Evolutionary conservation across 2,797 vertebrate genomes (phyloP).

Genomic region (Fundulus diaphanus): DNA sequence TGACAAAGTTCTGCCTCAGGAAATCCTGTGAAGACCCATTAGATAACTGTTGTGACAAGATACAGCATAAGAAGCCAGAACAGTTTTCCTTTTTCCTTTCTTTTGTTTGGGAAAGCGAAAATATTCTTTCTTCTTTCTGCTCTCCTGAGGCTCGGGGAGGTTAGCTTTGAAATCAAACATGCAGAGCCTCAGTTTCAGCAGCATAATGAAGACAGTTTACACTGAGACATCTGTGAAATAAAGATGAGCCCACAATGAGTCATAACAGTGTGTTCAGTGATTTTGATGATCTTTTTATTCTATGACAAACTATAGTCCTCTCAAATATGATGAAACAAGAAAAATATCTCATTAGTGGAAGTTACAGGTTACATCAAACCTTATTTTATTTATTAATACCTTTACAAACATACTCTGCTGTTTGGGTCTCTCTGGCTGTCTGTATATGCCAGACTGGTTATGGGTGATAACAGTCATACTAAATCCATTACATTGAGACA

Average conservation of each 20-base stretch:
- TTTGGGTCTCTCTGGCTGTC: not conserved
- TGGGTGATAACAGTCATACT: not conserved
- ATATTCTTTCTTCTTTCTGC: conserved; percentile 9
- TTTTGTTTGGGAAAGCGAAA: not conserved
- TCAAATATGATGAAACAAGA: not conserved
- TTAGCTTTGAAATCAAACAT: conserved; percentile 15
- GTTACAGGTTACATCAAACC: not conserved
- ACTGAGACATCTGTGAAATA: conserved; percentile 1
- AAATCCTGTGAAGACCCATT: conserved; percentile 32
- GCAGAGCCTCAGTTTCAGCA: not conserved
- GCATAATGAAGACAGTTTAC: conserved; percentile 4
- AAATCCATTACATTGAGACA: not conserved
- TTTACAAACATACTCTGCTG: not conserved
- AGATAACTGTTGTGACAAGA: conserved; percentile 7
- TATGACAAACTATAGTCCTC: not conserved
- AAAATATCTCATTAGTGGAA: not conserved
- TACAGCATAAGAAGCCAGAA: not conserved
- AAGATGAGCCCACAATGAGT: not conserved
- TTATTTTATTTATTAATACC: not conserved
- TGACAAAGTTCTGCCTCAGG: conserved; percentile 14
- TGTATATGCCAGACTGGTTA: not conserved
- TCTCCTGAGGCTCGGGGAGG: not conserved
- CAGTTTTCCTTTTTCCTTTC: not conserved
- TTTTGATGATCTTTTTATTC: conserved; percentile 3
- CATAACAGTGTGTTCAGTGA: not conserved